phyloP scores from a whole-genome alignment of 2,797 vertebrate species.

The Selene dorsalis region DNA sequence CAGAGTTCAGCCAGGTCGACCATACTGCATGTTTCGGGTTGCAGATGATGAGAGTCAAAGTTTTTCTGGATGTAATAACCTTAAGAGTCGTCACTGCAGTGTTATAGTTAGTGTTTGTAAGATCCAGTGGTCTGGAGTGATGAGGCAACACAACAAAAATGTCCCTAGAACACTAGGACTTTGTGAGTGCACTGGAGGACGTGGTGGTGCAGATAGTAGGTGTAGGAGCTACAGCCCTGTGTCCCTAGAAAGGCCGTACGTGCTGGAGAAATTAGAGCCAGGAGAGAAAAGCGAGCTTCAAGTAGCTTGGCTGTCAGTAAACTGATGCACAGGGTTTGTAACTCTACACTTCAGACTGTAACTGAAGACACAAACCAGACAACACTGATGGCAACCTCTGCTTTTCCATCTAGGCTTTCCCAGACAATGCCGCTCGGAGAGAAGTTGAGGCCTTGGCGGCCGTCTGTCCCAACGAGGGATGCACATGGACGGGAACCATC shows the following conservation, averaged over 20 bases:
- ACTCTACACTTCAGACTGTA: slow-evolving; percentile 27
- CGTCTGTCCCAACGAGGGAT: slow-evolving; percentile 90
- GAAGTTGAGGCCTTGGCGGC: slow-evolving; percentile 95
- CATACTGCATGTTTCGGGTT: too few species aligned
- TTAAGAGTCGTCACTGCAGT: background rate
- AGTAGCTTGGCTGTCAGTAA: slow-evolving; percentile 28
- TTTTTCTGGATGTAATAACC: too few species aligned
- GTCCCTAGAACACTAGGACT: background rate
- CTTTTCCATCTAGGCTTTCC: slow-evolving; percentile 88
- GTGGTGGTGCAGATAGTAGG: slow-evolving; percentile 21
- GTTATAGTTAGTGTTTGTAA: too few species aligned
- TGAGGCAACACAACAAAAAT: slow-evolving; percentile 14
- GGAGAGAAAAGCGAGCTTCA: slow-evolving; percentile 27
- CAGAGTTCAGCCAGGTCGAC: too few species aligned
- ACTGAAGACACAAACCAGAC: slow-evolving; percentile 34
- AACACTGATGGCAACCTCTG: slow-evolving; percentile 24
- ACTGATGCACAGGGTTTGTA: slow-evolving; percentile 37
- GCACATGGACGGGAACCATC: slow-evolving; percentile 93
- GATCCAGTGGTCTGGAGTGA: background rate
- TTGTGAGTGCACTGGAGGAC: background rate
- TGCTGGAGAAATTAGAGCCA: slow-evolving; percentile 40
- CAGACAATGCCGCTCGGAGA: slow-evolving; percentile 95
- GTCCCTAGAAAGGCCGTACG: slow-evolving; percentile 31
- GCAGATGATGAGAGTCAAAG: too few species aligned
- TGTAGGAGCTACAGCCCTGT: background rate